Conservation (phyloP, 2,113 vertebrate genomes). For the Chloroceryle aenea region DNA sequence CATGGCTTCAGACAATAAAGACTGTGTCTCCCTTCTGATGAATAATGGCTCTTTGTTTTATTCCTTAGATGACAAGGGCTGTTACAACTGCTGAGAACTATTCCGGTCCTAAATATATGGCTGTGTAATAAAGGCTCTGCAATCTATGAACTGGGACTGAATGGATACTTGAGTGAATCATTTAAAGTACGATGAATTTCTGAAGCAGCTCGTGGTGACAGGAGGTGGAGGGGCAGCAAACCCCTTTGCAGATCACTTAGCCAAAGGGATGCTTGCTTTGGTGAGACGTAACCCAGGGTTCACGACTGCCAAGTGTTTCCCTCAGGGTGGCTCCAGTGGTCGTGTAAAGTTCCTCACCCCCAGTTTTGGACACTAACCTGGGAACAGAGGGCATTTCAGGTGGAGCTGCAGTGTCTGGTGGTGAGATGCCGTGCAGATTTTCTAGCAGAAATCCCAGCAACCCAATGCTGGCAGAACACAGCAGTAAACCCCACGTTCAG, state of each 20-base stretch:
- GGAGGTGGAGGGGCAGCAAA: not conserved
- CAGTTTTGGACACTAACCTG: not conserved
- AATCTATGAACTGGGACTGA: conserved; percentile 49
- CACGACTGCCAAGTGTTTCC: not conserved
- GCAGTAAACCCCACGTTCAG: not conserved
- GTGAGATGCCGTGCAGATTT: not conserved
- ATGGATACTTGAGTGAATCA: conserved; percentile 53
- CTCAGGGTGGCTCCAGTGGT: not conserved
- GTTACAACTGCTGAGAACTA: conserved; percentile 20
- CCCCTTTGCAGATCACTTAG: not conserved
- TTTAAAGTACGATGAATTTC: conserved; percentile 42
- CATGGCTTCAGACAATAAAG: conserved; percentile 43
- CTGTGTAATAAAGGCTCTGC: conserved; percentile 43
- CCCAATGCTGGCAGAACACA: not conserved
- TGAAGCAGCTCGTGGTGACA: conserved; percentile 8
- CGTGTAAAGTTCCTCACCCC: not conserved
- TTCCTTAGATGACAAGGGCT: conserved; percentile 38
- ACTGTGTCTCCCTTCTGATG: conserved; percentile 39
- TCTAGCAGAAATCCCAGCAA: not conserved
- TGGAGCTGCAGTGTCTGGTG: not conserved
- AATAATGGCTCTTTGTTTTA: conserved; percentile 68
- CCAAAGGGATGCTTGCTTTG: not conserved
- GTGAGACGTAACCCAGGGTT: not conserved
- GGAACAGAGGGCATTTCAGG: not conserved
- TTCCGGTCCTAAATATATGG: conserved; percentile 44